Conservation (phyloP, 1,140 invertebrate genomes). For the Scaptomyza graminum region DNA sequence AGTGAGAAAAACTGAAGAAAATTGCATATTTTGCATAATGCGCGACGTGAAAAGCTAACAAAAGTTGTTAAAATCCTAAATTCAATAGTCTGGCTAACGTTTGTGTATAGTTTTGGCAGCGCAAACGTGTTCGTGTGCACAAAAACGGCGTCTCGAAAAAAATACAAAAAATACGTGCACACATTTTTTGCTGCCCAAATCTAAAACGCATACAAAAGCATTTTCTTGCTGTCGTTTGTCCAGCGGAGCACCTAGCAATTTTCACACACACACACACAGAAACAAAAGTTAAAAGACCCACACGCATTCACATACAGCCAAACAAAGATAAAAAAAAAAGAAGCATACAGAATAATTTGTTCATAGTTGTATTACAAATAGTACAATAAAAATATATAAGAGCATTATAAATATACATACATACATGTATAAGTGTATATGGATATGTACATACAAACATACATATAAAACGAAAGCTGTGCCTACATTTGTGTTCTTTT, state of each 20-base stretch:
- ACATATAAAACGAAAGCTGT: slow-evolving; percentile 79
- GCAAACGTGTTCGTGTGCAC: slow-evolving; percentile 71
- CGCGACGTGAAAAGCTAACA: slow-evolving; percentile 78
- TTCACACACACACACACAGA: slow-evolving; percentile 60
- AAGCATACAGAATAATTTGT: slow-evolving; percentile 74
- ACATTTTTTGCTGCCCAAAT: slow-evolving; percentile 74
- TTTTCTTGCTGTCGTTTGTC: slow-evolving; percentile 71
- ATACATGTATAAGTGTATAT: slow-evolving; percentile 49
- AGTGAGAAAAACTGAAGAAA: slow-evolving; percentile 78
- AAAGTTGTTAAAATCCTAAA: slow-evolving; percentile 76
- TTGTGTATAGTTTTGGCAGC: slow-evolving; percentile 69
- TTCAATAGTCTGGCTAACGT: slow-evolving; percentile 70
- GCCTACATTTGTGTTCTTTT: slow-evolving; percentile 83
- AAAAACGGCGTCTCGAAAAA: slow-evolving; percentile 77
- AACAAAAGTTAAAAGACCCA: slow-evolving; percentile 26
- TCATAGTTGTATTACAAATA: slow-evolving; percentile 68
- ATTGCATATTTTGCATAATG: slow-evolving; percentile 83
- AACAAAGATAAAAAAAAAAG: slow-evolving; percentile 55
- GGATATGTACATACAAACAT: slow-evolving; percentile 55
- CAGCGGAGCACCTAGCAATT: slow-evolving; percentile 65
- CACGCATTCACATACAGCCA: slow-evolving; percentile 37
- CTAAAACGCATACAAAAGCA: slow-evolving; percentile 78
- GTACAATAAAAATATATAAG: slow-evolving; percentile 38
- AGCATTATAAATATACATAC: slow-evolving; percentile 63
- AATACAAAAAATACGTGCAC: slow-evolving; percentile 67